Evolutionary conservation across 30 jellyfish, hydroid and myxozoan species (phyloP).

Genomic region (Hydractinia symbiolongicarpus): DNA sequence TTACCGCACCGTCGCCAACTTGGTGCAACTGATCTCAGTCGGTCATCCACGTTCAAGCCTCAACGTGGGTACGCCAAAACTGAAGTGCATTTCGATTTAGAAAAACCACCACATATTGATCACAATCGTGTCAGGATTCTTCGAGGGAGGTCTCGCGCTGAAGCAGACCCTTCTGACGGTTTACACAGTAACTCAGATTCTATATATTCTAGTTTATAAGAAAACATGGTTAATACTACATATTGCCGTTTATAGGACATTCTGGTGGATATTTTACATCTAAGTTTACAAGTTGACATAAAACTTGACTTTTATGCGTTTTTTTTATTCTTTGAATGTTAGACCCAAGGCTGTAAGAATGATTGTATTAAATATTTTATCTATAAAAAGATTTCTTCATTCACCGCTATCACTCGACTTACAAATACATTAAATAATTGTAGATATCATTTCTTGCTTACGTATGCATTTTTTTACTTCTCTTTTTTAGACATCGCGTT

Average conservation of each 20-base stretch:
- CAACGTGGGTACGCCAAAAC: neutral
- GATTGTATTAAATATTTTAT: too few relatives aligned
- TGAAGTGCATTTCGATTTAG: neutral
- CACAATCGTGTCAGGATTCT: slow-evolving; percentile 23
- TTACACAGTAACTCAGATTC: slow-evolving; percentile 20
- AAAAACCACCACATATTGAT: slow-evolving; percentile 2
- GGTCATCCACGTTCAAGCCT: slow-evolving; percentile 26
- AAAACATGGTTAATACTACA: neutral
- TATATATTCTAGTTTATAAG: slow-evolving; percentile 17
- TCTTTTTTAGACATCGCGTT: too few relatives aligned
- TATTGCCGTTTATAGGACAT: neutral
- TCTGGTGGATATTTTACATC: too few relatives aligned
- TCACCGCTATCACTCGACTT: too few relatives aligned
- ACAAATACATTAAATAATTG: too few relatives aligned
- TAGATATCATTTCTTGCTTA: too few relatives aligned
- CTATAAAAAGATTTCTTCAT: too few relatives aligned
- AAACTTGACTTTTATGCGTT: too few relatives aligned
- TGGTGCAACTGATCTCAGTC: slow-evolving; percentile 14
- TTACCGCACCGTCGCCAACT: slow-evolving; percentile 9
- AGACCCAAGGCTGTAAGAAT: too few relatives aligned
- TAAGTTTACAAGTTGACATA: too few relatives aligned
- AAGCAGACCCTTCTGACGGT: slow-evolving; percentile 42
- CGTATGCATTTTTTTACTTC: too few relatives aligned
- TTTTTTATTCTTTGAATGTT: too few relatives aligned
- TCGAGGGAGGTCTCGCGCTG: slow-evolving; percentile 33